phyloP scores from a whole-genome alignment of 2,113 vertebrate species.

The Sclerurus mexicanus region DNA sequence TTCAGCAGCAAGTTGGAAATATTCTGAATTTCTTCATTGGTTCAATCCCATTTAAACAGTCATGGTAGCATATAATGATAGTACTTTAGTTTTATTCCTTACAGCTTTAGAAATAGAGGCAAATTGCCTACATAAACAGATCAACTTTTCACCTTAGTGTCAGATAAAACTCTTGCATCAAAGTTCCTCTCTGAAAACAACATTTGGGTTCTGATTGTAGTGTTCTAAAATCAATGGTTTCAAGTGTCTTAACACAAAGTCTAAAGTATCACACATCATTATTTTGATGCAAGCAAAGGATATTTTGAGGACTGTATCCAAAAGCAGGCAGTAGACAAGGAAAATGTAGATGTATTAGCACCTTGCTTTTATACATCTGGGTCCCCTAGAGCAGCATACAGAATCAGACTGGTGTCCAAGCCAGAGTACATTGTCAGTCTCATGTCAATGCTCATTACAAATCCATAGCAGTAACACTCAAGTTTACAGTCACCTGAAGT shows the following conservation, averaged over 20 bases:
- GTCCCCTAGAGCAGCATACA: neutral
- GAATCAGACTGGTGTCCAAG: neutral
- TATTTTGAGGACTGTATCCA: neutral
- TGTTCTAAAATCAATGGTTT: neutral
- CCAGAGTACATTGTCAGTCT: accelerated
- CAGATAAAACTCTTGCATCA: neutral
- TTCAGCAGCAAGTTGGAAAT: neutral
- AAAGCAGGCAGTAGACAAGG: neutral
- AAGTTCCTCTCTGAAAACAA: neutral
- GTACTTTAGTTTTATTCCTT: neutral
- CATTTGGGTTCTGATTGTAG: neutral
- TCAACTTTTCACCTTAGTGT: neutral
- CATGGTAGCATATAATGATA: neutral
- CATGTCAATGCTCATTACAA: neutral
- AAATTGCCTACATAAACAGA: neutral
- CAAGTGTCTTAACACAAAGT: neutral
- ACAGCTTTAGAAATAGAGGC: neutral
- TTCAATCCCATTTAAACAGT: neutral
- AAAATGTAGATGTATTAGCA: neutral
- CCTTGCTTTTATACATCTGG: neutral
- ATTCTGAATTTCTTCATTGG: neutral
- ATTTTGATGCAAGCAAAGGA: neutral
- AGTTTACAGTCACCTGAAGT: neutral
- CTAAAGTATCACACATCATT: neutral
- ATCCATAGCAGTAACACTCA: neutral